Conservation (phyloP, 2,888 invertebrate species). For the Lottia scabra region DNA sequence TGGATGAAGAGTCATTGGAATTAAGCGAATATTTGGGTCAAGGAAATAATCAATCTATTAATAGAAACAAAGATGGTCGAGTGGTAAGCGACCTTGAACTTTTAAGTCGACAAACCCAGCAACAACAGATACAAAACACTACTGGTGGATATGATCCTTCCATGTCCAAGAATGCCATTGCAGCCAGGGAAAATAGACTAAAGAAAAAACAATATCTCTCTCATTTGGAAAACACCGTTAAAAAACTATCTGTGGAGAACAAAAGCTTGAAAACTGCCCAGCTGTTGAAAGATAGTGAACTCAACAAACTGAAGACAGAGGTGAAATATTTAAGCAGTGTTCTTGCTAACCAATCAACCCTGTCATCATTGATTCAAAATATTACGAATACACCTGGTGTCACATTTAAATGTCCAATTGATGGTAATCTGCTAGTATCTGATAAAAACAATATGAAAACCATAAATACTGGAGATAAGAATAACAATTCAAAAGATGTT, state of each 20-base stretch:
- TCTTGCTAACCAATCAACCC: background rate
- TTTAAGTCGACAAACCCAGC: too few species aligned
- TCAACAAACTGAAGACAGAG: background rate
- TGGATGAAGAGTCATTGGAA: background rate
- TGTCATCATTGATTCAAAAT: background rate
- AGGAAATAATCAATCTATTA: too few species aligned
- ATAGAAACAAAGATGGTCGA: too few species aligned
- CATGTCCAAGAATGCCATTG: conserved; percentile 25
- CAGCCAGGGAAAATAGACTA: conserved; percentile 25
- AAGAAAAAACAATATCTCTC: conserved; percentile 24
- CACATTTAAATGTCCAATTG: background rate
- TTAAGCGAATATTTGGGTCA: background rate
- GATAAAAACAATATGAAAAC: background rate
- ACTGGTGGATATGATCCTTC: background rate
- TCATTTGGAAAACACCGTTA: conserved; percentile 17
- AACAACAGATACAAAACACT: too few species aligned
- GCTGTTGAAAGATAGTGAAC: background rate
- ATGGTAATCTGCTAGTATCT: background rate
- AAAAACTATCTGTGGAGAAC: conserved; percentile 14
- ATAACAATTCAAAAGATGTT: too few species aligned
- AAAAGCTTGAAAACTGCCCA: conserved; percentile 1
- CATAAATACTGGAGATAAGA: background rate
- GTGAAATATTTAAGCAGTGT: background rate
- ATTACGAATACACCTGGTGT: background rate
- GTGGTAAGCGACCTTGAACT: too few species aligned